These are phyloP conservation scores for Aporophyla nigra DNA, from an alignment of 2,888 invertebrate genomes.

Conservation along the genomic window DNA sequence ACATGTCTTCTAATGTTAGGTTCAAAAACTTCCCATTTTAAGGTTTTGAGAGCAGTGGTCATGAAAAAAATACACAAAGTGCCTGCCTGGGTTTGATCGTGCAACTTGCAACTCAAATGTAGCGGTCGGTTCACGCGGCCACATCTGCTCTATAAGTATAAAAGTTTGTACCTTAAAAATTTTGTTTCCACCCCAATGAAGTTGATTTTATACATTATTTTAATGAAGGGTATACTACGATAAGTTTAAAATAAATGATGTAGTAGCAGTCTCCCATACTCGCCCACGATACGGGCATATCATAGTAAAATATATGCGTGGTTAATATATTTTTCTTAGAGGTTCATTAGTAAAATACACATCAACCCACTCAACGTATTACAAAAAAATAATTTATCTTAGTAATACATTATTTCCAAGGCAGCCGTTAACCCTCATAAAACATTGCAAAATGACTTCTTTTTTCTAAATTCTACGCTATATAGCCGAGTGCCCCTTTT, in stretches of 20 bases:
- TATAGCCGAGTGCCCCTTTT: no score
- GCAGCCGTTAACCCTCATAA: background rate
- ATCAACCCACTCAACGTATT: no score
- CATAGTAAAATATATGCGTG: background rate
- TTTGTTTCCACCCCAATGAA: no score
- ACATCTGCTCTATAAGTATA: background rate
- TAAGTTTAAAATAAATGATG: no score
- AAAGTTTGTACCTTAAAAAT: no score
- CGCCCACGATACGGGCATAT: no score
- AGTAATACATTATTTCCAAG: no score
- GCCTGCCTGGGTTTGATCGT: background rate
- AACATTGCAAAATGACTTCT: background rate
- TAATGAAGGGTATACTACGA: background rate
- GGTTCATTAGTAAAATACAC: no score
- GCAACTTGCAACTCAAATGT: background rate
- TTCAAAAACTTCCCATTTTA: background rate
- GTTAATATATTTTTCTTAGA: no score
- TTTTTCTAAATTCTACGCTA: no score
- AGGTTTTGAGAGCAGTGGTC: background rate
- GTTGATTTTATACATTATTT: background rate
- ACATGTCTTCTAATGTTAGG: background rate
- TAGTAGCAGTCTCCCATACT: no score
- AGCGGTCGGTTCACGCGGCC: no score
- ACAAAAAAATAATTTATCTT: background rate
- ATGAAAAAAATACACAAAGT: background rate